Percentiles rank a stretch among this genome's conserved stretches.
Conservation (phyloP, 2,797 vertebrate species). For the Sebastes iracundus region DNA sequence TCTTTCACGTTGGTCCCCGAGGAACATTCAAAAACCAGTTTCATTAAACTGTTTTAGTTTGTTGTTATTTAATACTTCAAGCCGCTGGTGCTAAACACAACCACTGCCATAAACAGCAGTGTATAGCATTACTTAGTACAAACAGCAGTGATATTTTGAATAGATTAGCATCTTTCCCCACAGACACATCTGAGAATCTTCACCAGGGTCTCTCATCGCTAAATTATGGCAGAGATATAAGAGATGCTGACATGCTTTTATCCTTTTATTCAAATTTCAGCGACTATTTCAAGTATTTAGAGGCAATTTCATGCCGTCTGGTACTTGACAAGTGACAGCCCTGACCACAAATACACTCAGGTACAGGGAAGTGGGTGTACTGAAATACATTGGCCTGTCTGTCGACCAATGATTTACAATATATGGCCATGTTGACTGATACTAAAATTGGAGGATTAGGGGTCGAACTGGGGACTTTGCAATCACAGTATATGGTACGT, state of each 20-base stretch:
- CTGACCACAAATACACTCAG: conserved; percentile 5
- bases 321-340: conserved; percentile 5
- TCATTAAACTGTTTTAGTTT: not conserved
- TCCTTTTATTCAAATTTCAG: conserved; percentile 31
- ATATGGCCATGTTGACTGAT: not conserved
- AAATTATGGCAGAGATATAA: conserved; percentile 12
- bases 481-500: not conserved
- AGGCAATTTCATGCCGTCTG: conserved; percentile 30
- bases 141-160: not conserved
- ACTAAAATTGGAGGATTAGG: not conserved
- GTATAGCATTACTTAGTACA: not conserved
- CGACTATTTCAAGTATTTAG: conserved; percentile 18
- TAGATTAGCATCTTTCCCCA: not conserved
- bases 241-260: conserved; percentile 19
- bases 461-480: not conserved
- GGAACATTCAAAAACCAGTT: not conserved
- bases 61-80: not conserved
- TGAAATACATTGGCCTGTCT: not conserved
- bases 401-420: not conserved
- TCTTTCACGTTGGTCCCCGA: not conserved
- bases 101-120: not conserved
- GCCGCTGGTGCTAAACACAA: not conserved
- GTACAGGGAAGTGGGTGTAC: not conserved
- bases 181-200: conserved; percentile 6
- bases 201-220: not conserved